These are phyloP conservation scores for Onychostruthus taczanowskii DNA, from an alignment of 2,113 vertebrate genomes.

Conservation along the genomic window DNA sequence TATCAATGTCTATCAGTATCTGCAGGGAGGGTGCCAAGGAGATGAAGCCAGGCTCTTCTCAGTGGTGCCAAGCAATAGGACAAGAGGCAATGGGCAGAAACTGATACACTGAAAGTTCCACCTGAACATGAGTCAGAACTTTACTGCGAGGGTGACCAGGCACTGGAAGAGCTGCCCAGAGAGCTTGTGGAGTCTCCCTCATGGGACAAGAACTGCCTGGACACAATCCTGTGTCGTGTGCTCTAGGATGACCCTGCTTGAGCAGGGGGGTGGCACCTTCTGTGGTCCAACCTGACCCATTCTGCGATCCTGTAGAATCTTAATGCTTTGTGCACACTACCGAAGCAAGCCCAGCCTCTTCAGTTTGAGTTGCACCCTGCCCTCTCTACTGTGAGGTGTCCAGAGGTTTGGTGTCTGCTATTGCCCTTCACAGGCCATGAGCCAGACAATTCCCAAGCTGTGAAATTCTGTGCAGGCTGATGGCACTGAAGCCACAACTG, in stretches of 20 bases:
- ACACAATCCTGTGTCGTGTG: neutral
- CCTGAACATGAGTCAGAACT: neutral
- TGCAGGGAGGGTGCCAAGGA: neutral
- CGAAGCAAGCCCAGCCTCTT: neutral
- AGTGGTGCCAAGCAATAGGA: neutral
- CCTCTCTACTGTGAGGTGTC: fast-evolving
- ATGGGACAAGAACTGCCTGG: neutral
- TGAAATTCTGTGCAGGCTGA: neutral
- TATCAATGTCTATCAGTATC: neutral
- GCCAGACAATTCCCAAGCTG: neutral
- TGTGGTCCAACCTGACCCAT: neutral
- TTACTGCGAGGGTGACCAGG: fast-evolving
- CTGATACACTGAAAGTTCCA: neutral
- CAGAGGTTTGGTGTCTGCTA: neutral
- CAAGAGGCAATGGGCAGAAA: neutral
- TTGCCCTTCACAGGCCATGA: neutral
- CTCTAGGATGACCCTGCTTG: neutral
- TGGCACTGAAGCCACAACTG: neutral
- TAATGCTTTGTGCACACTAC: neutral
- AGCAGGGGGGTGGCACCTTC: neutral
- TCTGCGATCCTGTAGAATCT: neutral
- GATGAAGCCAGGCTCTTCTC: neutral
- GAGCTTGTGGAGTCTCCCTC: neutral
- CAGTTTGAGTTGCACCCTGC: neutral
- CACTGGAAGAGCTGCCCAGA: neutral